Base-by-base conservation (phyloP, 2,113 vertebrate genomes). In the Amazona guildingii region DNA sequence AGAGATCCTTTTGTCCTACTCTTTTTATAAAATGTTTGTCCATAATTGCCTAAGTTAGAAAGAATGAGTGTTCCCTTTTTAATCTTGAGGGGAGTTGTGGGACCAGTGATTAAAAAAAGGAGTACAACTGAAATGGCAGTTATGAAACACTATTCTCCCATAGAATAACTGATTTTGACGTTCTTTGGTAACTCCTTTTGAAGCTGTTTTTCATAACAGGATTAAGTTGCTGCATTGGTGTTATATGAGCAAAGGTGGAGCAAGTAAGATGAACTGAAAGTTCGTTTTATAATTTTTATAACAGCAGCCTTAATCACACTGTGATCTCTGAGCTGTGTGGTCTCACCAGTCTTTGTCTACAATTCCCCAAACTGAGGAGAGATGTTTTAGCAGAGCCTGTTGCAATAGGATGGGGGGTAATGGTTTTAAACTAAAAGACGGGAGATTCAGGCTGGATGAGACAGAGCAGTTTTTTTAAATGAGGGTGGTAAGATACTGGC, bases 191-290 rank as follows among this genome's bases (percentile, higher is more conserved):
- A 69, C n/a, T 68, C 51, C 25, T 80, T 86, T 61, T 62, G 69
- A 83, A 92, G 63, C 59, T 48, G 5, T 44, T 70, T 86, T 88
- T 88, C 7, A 1, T 67, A 74, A 33, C 44, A 75, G 55, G 24
- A 46, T 64, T 87, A 41, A 75, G 31, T 69, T 67, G 57, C 69
- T 76, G 17, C 21, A 33, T 54, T 0, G 0, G 31, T 74, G 23
- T 74, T 94, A 29, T 63, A 91, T 92, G 91, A 95, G 91, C 73
- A 92, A 94, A 88, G 80, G 67, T 92, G 68, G 92, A 93, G 70
- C 41, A 70, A 82, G 28, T 64, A 57, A 83, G 68, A 95, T 85
- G 49, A 92, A 85, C 83, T 73, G 72, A 76, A 80, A 20, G n/a
- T 77, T 90, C 54, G 25, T 41, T 88, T 76, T 41, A 21, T 88